A percentile compares a stretch with the other conserved stretches of the same genome.
These are phyloP conservation scores for Melanchra persicariae DNA, from an alignment of 2,888 invertebrate genomes.

Conservation along the genomic window DNA sequence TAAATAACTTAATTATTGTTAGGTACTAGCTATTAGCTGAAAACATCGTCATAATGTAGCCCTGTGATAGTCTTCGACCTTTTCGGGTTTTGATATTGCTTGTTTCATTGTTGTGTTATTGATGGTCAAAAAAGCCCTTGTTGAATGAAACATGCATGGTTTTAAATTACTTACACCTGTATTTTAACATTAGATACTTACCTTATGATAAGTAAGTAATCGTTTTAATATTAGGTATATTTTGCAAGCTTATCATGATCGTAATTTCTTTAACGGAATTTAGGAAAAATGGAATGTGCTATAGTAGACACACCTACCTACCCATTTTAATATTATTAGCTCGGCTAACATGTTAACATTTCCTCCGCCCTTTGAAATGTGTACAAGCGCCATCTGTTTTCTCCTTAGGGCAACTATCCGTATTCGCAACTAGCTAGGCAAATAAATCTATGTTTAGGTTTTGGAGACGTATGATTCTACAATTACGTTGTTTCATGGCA, in stretches of 20 bases:
- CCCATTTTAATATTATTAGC: slow-evolving; percentile 10
- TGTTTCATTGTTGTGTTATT: slow-evolving; percentile 6
- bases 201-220: no score
- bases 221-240: no score
- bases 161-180: background rate
- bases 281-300: slow-evolving; percentile 1
- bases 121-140: background rate
- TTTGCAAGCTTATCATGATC: background rate
- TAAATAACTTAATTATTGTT: slow-evolving; percentile 1
- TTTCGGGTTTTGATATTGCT: background rate
- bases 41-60: background rate
- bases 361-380: slow-evolving; percentile 14
- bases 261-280: background rate
- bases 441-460: background rate
- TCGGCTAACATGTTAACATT: slow-evolving; percentile 1
- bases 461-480: background rate
- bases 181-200: background rate
- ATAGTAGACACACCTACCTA: slow-evolving; percentile 6
- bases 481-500: no score
- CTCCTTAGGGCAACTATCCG: slow-evolving; percentile 6
- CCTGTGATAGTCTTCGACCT: background rate
- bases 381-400: slow-evolving; percentile 54
- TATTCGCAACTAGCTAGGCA: background rate
- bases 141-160: background rate
- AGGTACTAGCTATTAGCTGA: background rate